phyloP scores from a whole-genome alignment of 1,140 invertebrate genomes.

The Cheumatopsyche charites region DNA sequence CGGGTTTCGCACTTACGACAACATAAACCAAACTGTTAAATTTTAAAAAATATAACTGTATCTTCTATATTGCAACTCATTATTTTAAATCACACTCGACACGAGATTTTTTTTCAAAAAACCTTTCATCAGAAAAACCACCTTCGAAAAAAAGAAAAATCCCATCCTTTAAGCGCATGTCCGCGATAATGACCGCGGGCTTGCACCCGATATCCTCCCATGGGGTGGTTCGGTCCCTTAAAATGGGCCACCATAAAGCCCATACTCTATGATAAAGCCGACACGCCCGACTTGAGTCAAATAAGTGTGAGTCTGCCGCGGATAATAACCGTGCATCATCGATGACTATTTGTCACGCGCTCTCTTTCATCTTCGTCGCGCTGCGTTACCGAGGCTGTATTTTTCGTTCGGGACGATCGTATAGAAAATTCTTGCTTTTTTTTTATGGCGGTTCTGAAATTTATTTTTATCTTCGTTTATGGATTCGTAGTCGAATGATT shows the following conservation, averaged over 20 bases:
- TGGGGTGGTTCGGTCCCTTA: constrained; percentile 13
- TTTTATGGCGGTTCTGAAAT: background rate
- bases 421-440: too few species aligned
- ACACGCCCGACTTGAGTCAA: constrained; percentile 14
- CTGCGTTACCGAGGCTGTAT: background rate
- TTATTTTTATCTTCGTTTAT: background rate
- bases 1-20: too few species aligned
- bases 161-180: constrained; percentile 15
- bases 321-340: constrained; percentile 30
- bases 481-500: too few species aligned
- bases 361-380: background rate
- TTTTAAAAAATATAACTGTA: too few species aligned
- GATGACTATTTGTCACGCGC: constrained; percentile 9
- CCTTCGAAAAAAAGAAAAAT: too few species aligned
- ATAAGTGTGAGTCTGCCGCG: constrained; percentile 8
- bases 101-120: too few species aligned
- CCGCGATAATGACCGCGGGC: background rate
- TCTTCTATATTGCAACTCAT: too few species aligned
- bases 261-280: too few species aligned
- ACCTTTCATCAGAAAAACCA: too few species aligned
- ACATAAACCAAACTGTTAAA: too few species aligned
- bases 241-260: constrained; percentile 24
- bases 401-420: too few species aligned
- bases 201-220: constrained; percentile 23
- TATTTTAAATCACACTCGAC: too few species aligned